Base-by-base conservation (phyloP, 1,140 invertebrate genomes). In the Drosophila kanapiae region DNA sequence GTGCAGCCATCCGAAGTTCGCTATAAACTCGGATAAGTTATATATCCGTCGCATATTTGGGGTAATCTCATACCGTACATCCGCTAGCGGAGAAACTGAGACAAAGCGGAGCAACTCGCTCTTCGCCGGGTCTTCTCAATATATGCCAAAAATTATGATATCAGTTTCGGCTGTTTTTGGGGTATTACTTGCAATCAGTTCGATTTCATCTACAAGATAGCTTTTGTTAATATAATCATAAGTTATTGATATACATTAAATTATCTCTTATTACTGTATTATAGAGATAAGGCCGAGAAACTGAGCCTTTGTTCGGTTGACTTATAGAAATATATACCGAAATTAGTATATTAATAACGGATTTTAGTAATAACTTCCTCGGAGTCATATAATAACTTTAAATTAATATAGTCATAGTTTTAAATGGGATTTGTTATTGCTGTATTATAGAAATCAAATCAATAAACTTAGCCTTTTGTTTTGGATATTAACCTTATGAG, bases 1-100 rank as follows among this genome's bases (percentile, higher is more conserved):
- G 80, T 61, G 84, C 68, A 62, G 38, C 40, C 62, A 47, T 65
- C 42, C 48, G 68, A 43, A 27, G 37, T 80, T 64, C 42, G 48
- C 80, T 71, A 87, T 87, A 75, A 88, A 87, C 69, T 67, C 38
- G 77, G 58, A 78, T 88, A 90, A 88, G 79, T 90, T 88, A 88
- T 88, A 84, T 68, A 88, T 88, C 84, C 84, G 84, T 75, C 61
- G 76, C 47, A n/a, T 68, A 70, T 70, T 70, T 70, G 67, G 63
- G 67, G 67, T 70, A 70, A 70, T 70, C 63, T 56, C 67, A 70
- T 70, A 68, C 67, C 62, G 62, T 4, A 70, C 23, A 68, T 70
- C 67, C 67, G 67, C 67, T n/a, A 7, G 62, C 23, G 53, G 35
- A 27, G 53, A 56, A 56, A 56, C 53, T 27, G 53, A 56, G 53